Conservation (phyloP, 2,888 invertebrate species). For the Scaptomyza flava region DNA sequence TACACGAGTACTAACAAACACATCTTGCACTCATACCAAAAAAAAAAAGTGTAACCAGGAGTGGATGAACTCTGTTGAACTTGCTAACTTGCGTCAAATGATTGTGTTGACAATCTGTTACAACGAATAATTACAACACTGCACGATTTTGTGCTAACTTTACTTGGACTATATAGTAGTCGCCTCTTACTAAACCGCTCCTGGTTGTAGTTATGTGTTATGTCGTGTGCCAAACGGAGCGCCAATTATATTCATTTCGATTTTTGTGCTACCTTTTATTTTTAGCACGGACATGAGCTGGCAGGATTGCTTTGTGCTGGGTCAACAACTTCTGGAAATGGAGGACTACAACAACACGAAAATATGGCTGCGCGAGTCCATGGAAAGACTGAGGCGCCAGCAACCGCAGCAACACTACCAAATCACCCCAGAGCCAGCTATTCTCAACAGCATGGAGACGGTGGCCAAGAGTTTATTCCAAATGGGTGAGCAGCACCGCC, state of each 20-base stretch:
- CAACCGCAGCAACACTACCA: constrained; percentile 84
- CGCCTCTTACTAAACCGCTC: background rate
- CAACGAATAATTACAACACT: too few species aligned
- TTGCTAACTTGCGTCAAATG: too few species aligned
- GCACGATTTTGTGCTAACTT: too few species aligned
- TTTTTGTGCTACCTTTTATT: constrained; percentile 56
- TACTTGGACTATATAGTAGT: too few species aligned
- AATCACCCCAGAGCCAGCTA: constrained; percentile 17
- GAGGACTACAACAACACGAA: constrained; percentile 96
- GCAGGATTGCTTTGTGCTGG: constrained; percentile 97
- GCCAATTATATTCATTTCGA: constrained; percentile 57
- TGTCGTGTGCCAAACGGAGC: constrained; percentile 20
- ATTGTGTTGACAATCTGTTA: background rate
- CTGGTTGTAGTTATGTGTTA: constrained; percentile 27
- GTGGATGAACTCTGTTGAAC: constrained; percentile 6
- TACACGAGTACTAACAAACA: constrained; percentile 38
- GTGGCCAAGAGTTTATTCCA: constrained; percentile 76
- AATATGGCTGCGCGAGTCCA: constrained; percentile 97
- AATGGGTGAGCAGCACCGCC: constrained; percentile 65
- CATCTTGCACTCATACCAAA: constrained; percentile 25
- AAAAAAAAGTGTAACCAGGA: constrained; percentile 18
- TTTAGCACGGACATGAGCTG: constrained; percentile 89
- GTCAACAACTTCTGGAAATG: constrained; percentile 94
- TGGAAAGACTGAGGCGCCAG: constrained; percentile 88
- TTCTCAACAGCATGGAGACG: constrained; percentile 75